Base-by-base conservation (phyloP, 1,140 invertebrate species). In the Bombus consobrinus region DNA sequence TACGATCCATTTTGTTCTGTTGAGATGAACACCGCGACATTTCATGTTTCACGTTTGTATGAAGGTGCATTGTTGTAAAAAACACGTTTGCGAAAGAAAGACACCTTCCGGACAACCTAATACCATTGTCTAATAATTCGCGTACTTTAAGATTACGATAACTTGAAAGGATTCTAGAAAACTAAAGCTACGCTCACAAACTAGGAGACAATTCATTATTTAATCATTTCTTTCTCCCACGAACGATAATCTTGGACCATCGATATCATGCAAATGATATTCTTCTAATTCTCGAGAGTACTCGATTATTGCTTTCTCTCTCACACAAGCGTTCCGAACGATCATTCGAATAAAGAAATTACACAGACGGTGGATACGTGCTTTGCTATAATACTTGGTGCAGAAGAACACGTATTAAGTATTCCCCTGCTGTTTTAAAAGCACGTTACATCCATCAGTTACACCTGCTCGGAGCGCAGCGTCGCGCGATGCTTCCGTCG, bases 361-460 rank as follows among this genome's bases (percentile, higher is more conserved):
- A 77, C 86, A 57, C 25, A 34, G n/a, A 68, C 80, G 82, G 68
- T 73, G 82, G 75, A 74, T 90, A 81, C 85, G 79, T 85, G 79
- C 73, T 76, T 77, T 76, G 72, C 47, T 88, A 90, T 83, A 90
- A 89, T 86, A 88, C 72, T 69, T 82, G 83, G 86, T 80, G 87
- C 87, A 88, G 89, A 90, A 90, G 78, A 90, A 90, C 59, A 81
- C 43, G 84, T 86, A 90, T 90, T 90, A 90, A 90, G 69, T 90
- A 90, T 90, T 90, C 89, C 89, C 89, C 85, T 74, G 71, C 81
- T 88, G 79, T 72, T 88, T 90, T 78, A 90, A 90, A 90, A 86
- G 89, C 89, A 90, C 87, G 89, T 90, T 90, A 90, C 81, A 88
- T 90, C 81, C 85, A 90, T 89, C 87, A 90, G 80, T 87, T 90